phyloP scores from a whole-genome alignment of 2,888 invertebrate species.

The Sturmia bella region DNA sequence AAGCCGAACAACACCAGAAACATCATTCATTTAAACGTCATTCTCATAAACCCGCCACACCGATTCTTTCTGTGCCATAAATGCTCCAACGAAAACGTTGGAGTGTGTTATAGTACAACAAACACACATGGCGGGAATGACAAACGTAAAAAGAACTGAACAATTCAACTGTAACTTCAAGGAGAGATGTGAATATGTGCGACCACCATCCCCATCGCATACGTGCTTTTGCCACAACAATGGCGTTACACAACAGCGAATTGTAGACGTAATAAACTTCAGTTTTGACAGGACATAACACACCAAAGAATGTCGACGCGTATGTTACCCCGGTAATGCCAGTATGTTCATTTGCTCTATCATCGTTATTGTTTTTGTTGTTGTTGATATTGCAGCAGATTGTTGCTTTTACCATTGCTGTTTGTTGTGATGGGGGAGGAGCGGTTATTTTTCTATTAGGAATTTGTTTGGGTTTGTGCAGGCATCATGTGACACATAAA shows the following conservation, averaged over 20 bases:
- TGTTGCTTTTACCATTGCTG: constrained; percentile 52
- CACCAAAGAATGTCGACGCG: constrained; percentile 72
- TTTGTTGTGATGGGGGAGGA: constrained; percentile 29
- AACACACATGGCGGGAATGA: constrained; percentile 79
- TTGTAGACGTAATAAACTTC: constrained; percentile 80
- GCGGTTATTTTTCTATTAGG: constrained; percentile 33
- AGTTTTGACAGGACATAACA: constrained; percentile 79
- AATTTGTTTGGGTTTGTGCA: constrained; percentile 47
- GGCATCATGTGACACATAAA: constrained; percentile 62
- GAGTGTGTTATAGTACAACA: constrained; percentile 22
- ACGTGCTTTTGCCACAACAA: constrained; percentile 68
- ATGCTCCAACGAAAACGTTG: constrained; percentile 42
- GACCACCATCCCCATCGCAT: constrained; percentile 56
- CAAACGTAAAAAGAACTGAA: constrained; percentile 73
- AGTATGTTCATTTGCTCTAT: constrained; percentile 26
- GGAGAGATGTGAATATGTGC: not conserved
- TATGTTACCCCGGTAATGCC: constrained; percentile 67
- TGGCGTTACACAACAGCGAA: constrained; percentile 69
- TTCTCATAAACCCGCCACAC: constrained; percentile 12
- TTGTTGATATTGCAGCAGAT: constrained; percentile 67
- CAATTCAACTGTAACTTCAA: constrained; percentile 35
- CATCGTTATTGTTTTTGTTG: constrained; percentile 54
- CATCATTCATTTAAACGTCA: constrained; percentile 76
- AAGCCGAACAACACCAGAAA: constrained; percentile 71
- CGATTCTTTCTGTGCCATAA: constrained; percentile 11